Conservation (phyloP, 2,888 invertebrate genomes). For the Drosophila crucigera region DNA sequence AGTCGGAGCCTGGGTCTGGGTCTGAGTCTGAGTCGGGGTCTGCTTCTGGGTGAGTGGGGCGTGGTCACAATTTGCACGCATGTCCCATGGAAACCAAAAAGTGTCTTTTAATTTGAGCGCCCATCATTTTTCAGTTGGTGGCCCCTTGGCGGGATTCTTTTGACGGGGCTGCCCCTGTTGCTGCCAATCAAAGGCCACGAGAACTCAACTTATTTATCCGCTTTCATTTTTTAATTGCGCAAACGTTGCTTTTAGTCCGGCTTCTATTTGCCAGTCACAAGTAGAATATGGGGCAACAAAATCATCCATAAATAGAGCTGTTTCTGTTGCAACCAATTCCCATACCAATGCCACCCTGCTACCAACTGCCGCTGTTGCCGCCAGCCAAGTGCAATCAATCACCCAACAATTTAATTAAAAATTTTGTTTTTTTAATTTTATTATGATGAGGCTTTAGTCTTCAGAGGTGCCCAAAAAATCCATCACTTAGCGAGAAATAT, state of each 20-base stretch:
- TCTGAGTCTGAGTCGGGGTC: neutral
- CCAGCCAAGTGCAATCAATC: constrained; percentile 73
- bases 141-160: neutral
- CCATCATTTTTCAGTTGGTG: constrained; percentile 25
- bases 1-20: neutral
- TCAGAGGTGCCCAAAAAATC: constrained; percentile 12
- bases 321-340: constrained; percentile 14
- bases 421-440: constrained; percentile 45
- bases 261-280: constrained; percentile 63
- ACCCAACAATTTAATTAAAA: constrained; percentile 75
- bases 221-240: constrained; percentile 76
- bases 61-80: constrained; percentile 69
- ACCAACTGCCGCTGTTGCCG: constrained; percentile 1
- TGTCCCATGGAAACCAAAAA: constrained; percentile 72
- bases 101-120: constrained; percentile 73
- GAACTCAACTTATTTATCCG: constrained; percentile 69
- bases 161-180: neutral
- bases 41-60: constrained; percentile 2
- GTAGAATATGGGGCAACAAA: constrained; percentile 41
- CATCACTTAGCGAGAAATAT: neutral
- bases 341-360: neutral
- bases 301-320: constrained; percentile 50
- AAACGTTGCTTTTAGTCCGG: constrained; percentile 47
- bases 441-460: constrained; percentile 38
- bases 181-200: constrained; percentile 63